A percentile compares a stretch with the other conserved stretches of the same genome.
Conservation (phyloP, 1,140 invertebrate species). For the Cyclina sinensis region DNA sequence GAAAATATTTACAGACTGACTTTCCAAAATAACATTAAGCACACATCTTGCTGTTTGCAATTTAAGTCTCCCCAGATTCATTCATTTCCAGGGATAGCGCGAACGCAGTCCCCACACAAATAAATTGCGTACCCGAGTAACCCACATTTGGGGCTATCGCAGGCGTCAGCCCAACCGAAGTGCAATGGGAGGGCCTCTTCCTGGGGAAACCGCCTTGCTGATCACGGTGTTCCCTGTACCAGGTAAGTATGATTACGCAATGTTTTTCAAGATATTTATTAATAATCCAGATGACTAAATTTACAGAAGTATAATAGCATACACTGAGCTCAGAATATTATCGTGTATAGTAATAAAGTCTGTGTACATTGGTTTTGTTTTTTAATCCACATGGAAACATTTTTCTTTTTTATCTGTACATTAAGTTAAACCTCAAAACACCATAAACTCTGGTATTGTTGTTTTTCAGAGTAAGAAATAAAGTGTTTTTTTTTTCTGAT, state of each 20-base stretch:
- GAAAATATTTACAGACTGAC: too few relatives aligned
- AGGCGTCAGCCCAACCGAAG: constrained; percentile 90
- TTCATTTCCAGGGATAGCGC: constrained; percentile 69
- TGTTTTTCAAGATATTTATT: neutral
- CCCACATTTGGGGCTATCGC: constrained; percentile 89
- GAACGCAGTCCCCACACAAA: constrained; percentile 76
- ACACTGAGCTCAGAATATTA: neutral
- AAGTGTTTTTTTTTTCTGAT: too few relatives aligned
- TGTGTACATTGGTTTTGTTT: neutral
- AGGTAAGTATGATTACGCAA: constrained; percentile 79
- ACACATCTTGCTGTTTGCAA: too few relatives aligned
- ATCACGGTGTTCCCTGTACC: constrained; percentile 90
- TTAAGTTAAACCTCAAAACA: too few relatives aligned
- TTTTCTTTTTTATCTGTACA: too few relatives aligned
- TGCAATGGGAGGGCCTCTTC: constrained; percentile 91
- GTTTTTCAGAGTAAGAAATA: too few relatives aligned
- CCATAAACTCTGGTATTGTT: too few relatives aligned
- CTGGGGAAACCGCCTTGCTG: constrained; percentile 90
- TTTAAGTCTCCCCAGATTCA: too few relatives aligned
- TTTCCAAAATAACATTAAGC: too few relatives aligned
- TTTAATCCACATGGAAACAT: neutral
- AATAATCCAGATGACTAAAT: neutral
- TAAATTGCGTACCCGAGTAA: constrained; percentile 77
- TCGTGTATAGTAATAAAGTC: neutral
- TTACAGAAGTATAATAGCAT: neutral